A percentile compares a stretch with the other conserved stretches of the same genome.
phyloP scores from a whole-genome alignment of 2,888 invertebrate genomes.

The Pristionchus japonicus region DNA sequence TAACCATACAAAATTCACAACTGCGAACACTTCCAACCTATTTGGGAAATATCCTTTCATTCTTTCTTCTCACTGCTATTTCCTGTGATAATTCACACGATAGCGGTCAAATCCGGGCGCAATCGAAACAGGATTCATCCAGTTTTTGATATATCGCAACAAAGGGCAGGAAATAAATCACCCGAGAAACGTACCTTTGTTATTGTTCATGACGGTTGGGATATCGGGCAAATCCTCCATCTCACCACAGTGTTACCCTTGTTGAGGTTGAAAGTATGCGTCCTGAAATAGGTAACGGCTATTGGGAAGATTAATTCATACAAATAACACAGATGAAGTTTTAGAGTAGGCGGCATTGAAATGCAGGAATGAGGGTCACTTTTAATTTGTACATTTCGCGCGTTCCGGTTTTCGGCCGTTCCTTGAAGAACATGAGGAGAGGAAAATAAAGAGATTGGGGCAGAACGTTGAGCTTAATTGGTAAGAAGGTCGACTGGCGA shows the following conservation, averaged over 20 bases:
- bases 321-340: neutral
- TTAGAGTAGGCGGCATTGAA: neutral
- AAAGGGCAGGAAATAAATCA: neutral
- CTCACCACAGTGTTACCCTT: neutral
- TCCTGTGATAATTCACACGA: neutral
- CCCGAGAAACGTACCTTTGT: neutral
- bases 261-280: neutral
- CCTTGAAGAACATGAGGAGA: neutral
- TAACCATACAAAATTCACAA: neutral
- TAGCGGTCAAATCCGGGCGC: neutral
- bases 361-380: neutral
- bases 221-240: slow-evolving; percentile 20
- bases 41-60: neutral
- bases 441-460: neutral
- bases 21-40: neutral
- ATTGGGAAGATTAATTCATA: neutral
- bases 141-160: neutral
- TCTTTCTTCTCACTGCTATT: neutral
- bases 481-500: neutral
- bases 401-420: neutral
- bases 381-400: neutral
- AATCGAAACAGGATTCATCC: neutral
- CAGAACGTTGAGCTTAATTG: neutral
- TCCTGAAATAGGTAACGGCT: neutral
- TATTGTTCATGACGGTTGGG: neutral